A percentile compares a stretch with the other conserved stretches of the same genome.
phyloP scores from a whole-genome alignment of 1,140 invertebrate genomes.

The Diorhabda elongata region DNA sequence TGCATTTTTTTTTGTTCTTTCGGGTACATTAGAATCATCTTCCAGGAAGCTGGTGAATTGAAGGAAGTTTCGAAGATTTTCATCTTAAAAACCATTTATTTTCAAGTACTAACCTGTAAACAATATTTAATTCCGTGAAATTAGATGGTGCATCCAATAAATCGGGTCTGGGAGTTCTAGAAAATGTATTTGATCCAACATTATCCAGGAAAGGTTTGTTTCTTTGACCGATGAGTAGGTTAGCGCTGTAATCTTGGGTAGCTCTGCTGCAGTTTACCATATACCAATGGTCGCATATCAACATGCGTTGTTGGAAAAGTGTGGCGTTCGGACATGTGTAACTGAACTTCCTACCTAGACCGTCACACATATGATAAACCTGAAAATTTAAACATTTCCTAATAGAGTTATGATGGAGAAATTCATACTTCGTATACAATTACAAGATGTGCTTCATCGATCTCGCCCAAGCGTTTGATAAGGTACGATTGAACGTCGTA shows the following conservation, averaged over 20 bases:
- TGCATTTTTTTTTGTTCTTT: no score
- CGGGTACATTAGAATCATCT: no score
- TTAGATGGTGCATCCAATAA: constrained; percentile 56
- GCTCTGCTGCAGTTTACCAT: constrained; percentile 74
- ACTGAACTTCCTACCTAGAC: constrained; percentile 66
- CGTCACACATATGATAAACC: constrained; percentile 76
- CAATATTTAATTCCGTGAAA: constrained; percentile 47
- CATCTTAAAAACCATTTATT: background rate
- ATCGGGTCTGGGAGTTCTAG: constrained; percentile 61
- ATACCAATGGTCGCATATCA: constrained; percentile 77
- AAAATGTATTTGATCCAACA: constrained; percentile 51
- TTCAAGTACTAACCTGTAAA: constrained; percentile 22
- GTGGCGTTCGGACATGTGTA: constrained; percentile 73
- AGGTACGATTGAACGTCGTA: no score
- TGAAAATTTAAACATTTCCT: constrained; percentile 38
- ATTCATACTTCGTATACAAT: no score
- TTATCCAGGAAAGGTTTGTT: constrained; percentile 67
- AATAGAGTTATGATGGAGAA: no score
- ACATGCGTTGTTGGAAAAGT: constrained; percentile 73
- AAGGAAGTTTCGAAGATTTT: no score
- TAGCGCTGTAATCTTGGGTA: constrained; percentile 63
- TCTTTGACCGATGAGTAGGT: constrained; percentile 60
- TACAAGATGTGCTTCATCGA: no score
- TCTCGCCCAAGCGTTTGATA: no score
- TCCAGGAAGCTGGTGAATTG: no score